Base-by-base conservation (phyloP, 2,113 vertebrate genomes). In the Pseudorectes ferrugineus region DNA sequence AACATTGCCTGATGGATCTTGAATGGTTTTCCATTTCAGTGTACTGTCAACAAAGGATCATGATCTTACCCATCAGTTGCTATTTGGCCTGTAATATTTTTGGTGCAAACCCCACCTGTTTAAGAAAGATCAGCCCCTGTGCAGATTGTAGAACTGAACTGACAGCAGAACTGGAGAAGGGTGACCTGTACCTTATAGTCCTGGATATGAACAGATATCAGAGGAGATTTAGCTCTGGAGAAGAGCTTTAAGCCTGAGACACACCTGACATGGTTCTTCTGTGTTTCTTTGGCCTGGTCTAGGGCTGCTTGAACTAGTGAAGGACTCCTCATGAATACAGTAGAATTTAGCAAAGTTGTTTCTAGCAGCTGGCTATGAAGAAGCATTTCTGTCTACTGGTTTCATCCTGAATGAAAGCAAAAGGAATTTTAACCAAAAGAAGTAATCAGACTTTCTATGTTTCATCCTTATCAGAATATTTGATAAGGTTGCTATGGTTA, bases 251-350 rank as follows among this genome's bases (percentile, higher is more conserved):
- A 45, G 23, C 19, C 33, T 29, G 26, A 80, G 20, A 33, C 11
- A 55, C 15, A 5, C 11, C 11, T 9, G 17, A 4, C 3, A 0
- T 8, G 8, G 4, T 15, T 43, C 16, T 84, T 31, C 12, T 3
- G 5, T 65, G 38, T 63, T 89, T 59, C 36, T 65, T 3, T 31
- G 17, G 14, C 35, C 38, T 58, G 21, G 6, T 21, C 18, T 40
- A 29, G 79, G 42, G 29, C 22, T 54, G 16, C 29, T 73, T 70
- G 38, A 71, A 22, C 19, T 38, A 29, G 29, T 11, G 7, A 45
- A 65, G 35, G 15, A 5, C 24, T 42, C 12, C 12, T 36, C 17
- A 7, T 3, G 2, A 54, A 26, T n/a, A 38, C 20, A 71, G 31
- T 4, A 40, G 38, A 48, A 75, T 38, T 72, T 14, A 42, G 14